These are phyloP conservation scores for Palaemon carinicauda DNA, from an alignment of 1,140 invertebrate genomes.

Conservation along the genomic window DNA sequence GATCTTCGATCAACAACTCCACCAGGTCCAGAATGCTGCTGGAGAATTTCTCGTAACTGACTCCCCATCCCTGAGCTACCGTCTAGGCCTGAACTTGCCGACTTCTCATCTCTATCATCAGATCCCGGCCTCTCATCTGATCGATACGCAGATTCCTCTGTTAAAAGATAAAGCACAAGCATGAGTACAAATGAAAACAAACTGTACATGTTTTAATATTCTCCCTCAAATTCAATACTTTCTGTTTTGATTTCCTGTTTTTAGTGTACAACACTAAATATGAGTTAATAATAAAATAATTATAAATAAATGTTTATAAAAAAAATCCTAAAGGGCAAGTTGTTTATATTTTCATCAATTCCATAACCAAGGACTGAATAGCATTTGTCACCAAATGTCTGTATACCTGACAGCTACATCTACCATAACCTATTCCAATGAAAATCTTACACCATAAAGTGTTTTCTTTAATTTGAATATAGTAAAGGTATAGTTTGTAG, in stretches of 20 bases:
- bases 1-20: constrained; percentile 40
- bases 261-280: too few species aligned
- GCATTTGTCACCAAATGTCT: too few species aligned
- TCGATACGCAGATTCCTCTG: constrained; percentile 47
- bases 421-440: too few species aligned
- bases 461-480: neutral
- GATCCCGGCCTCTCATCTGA: constrained; percentile 33
- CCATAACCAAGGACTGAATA: neutral
- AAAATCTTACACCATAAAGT: too few species aligned
- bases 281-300: neutral
- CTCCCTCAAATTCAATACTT: too few species aligned
- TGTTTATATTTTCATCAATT: neutral
- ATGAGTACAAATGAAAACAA: neutral
- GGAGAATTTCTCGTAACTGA: constrained; percentile 46
- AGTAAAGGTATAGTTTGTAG: neutral
- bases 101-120: constrained; percentile 29
- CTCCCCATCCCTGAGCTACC: constrained; percentile 30
- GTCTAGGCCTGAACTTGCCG: constrained; percentile 30
- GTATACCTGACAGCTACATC: too few species aligned
- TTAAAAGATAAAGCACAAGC: neutral
- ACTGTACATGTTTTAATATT: neutral
- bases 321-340: neutral
- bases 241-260: neutral
- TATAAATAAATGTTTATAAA: neutral
- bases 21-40: constrained; percentile 48